These are phyloP conservation scores for Lepisosteus oculatus DNA, from an alignment of 2,113 vertebrate genomes.

Conservation along the genomic window DNA sequence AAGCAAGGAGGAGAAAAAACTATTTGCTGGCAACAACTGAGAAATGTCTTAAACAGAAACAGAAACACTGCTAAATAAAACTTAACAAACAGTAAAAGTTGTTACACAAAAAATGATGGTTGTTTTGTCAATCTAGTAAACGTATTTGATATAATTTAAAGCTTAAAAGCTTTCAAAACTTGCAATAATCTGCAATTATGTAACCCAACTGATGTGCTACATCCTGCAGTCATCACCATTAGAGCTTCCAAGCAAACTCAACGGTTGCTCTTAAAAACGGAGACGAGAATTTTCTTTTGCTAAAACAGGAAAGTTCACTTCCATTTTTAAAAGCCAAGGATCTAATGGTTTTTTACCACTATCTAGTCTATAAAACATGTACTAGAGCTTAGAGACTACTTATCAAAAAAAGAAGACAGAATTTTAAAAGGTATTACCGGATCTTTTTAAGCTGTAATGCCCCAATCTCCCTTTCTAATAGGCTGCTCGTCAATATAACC, in stretches of 20 bases:
- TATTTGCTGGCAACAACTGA: too few relatives aligned
- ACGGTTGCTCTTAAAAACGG: too few relatives aligned
- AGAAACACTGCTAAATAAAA: too few relatives aligned
- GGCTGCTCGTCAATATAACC: constrained; percentile 24
- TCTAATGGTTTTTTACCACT: constrained; percentile 29
- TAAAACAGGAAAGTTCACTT: constrained; percentile 2
- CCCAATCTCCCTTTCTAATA: constrained; percentile 18
- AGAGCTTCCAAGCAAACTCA: background rate
- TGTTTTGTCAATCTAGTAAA: too few relatives aligned
- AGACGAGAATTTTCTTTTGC: background rate
- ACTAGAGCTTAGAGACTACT: constrained; percentile 26
- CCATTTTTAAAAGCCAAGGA: constrained; percentile 13
- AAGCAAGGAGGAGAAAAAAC: too few relatives aligned
- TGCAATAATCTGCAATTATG: too few relatives aligned
- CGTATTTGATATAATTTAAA: too few relatives aligned
- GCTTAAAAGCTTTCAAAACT: too few relatives aligned
- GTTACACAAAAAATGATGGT: too few relatives aligned
- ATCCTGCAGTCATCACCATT: background rate
- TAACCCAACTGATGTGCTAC: too few relatives aligned
- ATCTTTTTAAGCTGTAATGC: constrained; percentile 28
- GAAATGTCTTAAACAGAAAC: too few relatives aligned
- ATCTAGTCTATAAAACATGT: constrained; percentile 27
- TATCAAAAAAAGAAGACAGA: constrained; percentile 26
- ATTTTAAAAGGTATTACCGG: constrained; percentile 31
- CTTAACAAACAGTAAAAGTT: too few relatives aligned